These are phyloP conservation scores for Smittia sp. DNA, from an alignment of 2,888 invertebrate genomes.

Conservation along the genomic window DNA sequence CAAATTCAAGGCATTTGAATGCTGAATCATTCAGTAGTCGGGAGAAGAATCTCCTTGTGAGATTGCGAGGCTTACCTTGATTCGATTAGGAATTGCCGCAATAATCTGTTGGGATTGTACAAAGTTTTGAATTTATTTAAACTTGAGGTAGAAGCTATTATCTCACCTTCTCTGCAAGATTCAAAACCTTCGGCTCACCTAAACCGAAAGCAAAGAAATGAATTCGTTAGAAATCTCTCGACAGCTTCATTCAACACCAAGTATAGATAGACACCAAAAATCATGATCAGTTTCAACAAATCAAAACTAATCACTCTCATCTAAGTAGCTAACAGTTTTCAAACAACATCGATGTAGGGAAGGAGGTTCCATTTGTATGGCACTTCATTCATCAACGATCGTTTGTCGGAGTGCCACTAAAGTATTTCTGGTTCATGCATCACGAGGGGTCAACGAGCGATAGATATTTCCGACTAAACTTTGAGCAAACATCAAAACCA, in stretches of 20 bases:
- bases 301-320: not conserved
- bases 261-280: conserved; percentile 1
- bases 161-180: conserved; percentile 69
- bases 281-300: conserved; percentile 5
- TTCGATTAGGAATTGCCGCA: conserved; percentile 95
- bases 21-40: not conserved
- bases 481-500: not conserved
- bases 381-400: not conserved
- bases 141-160: not conserved
- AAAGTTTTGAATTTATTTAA: not conserved
- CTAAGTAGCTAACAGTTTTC: not conserved
- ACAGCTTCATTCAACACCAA: not conserved
- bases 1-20: no score
- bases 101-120: conserved; percentile 72
- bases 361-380: no score
- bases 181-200: conserved; percentile 90
- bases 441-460: not conserved
- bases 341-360: not conserved
- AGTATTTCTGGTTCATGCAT: not conserved
- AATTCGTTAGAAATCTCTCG: not conserved
- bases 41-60: not conserved
- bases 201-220: conserved; percentile 51
- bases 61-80: conserved; percentile 67
- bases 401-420: not conserved
- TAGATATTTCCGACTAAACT: not conserved